These are phyloP conservation scores for Eidolon dupreanum DNA, from an alignment of 2,797 vertebrate species.

Conservation along the genomic window DNA sequence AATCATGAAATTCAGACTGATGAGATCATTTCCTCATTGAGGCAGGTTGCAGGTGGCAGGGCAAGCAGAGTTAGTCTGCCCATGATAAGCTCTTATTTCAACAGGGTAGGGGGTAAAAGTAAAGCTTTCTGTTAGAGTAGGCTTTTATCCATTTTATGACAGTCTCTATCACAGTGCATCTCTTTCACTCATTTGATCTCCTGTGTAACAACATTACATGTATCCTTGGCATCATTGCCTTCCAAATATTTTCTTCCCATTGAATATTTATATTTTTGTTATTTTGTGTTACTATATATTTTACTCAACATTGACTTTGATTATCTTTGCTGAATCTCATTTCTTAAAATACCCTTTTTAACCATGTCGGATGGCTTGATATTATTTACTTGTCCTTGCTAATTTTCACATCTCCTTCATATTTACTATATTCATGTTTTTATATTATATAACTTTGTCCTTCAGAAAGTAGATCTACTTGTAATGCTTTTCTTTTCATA, in stretches of 20 bases:
- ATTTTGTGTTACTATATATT: background rate
- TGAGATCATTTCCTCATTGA: background rate
- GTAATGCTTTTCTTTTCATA: conserved; percentile 64
- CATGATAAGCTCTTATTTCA: background rate
- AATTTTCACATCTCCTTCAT: background rate
- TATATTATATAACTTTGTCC: conserved; percentile 61
- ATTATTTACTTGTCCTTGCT: conserved; percentile 24
- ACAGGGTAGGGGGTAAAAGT: background rate
- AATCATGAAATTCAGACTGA: background rate
- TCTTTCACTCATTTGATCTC: background rate
- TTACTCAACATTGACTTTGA: background rate
- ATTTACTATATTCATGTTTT: conserved; percentile 50
- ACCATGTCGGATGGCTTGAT: background rate
- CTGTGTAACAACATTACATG: background rate
- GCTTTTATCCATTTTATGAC: background rate
- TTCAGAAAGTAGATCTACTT: conserved; percentile 73
- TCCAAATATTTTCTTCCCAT: background rate
- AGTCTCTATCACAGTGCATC: background rate
- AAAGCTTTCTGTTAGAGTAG: background rate
- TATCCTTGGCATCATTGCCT: background rate
- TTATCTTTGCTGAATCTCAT: conserved; percentile 37
- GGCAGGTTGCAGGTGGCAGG: conserved; percentile 30
- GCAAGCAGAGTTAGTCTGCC: background rate
- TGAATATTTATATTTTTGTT: background rate
- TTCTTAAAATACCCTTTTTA: conserved; percentile 17